A percentile compares a stretch with the other conserved stretches of the same genome.
phyloP scores from a whole-genome alignment of 2,113 vertebrate species.

The Cercopithecus mona region DNA sequence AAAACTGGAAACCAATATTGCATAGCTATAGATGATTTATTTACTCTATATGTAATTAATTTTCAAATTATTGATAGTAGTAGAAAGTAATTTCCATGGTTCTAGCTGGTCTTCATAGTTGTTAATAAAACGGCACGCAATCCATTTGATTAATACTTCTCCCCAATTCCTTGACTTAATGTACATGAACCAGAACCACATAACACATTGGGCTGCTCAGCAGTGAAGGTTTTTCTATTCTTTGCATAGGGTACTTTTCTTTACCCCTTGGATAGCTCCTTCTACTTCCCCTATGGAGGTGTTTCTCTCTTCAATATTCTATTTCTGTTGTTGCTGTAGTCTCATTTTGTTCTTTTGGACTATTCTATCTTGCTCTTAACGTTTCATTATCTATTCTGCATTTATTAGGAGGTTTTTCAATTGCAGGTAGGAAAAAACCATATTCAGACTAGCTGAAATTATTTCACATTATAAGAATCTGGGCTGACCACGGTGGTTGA shows the following conservation, averaged over 20 bases:
- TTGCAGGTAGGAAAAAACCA: not conserved
- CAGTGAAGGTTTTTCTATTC: not conserved
- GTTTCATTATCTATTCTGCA: not conserved
- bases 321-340: not conserved
- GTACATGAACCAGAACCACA: not conserved
- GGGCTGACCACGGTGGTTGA: too few species aligned
- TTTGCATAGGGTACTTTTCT: not conserved
- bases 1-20: not conserved
- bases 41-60: not conserved
- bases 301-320: not conserved
- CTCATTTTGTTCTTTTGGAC: not conserved
- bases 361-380: not conserved
- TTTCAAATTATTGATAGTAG: not conserved
- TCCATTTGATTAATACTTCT: not conserved
- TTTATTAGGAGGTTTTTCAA: not conserved
- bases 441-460: not conserved
- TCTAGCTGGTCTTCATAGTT: not conserved
- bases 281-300: not conserved
- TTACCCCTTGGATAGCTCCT: not conserved
- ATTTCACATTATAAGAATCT: not conserved
- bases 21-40: not conserved
- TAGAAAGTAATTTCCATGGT: not conserved
- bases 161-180: not conserved
- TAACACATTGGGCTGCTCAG: rapidly evolving
- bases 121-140: not conserved